These are phyloP conservation scores for Gadus chalcogrammus DNA, from an alignment of 2,113 vertebrate genomes.

Conservation along the genomic window DNA sequence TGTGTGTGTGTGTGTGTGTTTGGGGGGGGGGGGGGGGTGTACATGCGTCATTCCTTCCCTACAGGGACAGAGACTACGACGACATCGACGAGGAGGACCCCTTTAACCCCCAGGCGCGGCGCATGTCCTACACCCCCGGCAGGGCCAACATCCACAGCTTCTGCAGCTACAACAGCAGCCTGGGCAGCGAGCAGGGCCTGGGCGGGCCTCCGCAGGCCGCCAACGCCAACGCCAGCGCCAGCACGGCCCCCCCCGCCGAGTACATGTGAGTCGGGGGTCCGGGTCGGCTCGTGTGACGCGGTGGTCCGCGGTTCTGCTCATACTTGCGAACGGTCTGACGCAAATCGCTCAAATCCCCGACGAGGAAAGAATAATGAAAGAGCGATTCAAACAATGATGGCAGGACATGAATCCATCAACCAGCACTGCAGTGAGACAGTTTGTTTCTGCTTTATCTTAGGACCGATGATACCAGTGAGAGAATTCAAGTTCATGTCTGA, in stretches of 20 bases:
- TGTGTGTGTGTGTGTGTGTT: too few relatives aligned
- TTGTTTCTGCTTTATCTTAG: too few relatives aligned
- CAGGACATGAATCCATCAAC: too few relatives aligned
- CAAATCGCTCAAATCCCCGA: too few relatives aligned
- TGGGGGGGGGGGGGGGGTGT: background rate
- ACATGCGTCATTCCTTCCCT: conserved; percentile 2
- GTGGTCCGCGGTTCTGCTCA: background rate
- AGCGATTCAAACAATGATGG: too few relatives aligned
- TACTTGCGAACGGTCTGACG: background rate
- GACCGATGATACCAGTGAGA: too few relatives aligned
- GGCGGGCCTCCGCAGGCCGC: conserved; percentile 78
- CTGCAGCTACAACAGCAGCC: conserved; percentile 92
- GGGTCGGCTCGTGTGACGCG: too few relatives aligned
- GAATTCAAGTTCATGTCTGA: too few relatives aligned
- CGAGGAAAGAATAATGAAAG: too few relatives aligned
- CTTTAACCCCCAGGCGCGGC: conserved; percentile 86
- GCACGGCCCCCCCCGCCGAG: too few relatives aligned
- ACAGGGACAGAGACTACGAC: conserved; percentile 84
- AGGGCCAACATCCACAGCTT: conserved; percentile 89
- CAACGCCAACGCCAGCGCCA: conserved; percentile 54
- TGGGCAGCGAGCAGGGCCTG: conserved; percentile 88
- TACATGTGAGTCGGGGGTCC: too few relatives aligned
- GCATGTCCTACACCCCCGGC: conserved; percentile 76
- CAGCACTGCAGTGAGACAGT: too few relatives aligned
- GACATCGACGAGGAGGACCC: conserved; percentile 94